A percentile compares a stretch with the other conserved stretches of the same genome.
These are phyloP conservation scores for Sus scrofa DNA, from an alignment of 2,113 vertebrate genomes.

Conservation along the genomic window DNA sequence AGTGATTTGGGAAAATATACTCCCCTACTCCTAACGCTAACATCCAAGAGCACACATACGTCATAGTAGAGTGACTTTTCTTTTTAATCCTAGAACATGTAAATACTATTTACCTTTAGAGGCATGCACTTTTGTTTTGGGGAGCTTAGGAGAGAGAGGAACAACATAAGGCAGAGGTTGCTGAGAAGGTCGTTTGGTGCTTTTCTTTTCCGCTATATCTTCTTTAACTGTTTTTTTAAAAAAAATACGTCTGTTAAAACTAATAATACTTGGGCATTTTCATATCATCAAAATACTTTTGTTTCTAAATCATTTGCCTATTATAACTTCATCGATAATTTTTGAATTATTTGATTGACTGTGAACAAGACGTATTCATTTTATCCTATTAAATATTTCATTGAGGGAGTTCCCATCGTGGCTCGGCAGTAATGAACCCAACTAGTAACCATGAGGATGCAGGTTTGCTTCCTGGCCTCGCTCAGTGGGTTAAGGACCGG, in stretches of 20 bases:
- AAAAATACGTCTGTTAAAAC: conserved; percentile 62
- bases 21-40: not conserved
- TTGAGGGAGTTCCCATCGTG: no score
- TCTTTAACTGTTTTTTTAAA: conserved; percentile 90
- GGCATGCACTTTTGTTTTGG: conserved; percentile 90
- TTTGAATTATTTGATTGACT: conserved; percentile 28
- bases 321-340: conserved; percentile 29
- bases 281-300: conserved; percentile 42
- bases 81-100: not conserved
- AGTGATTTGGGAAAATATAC: conserved; percentile 37
- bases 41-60: conserved; percentile 15
- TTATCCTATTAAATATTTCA: conserved; percentile 35
- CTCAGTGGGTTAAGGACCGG: no score
- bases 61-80: conserved; percentile 24
- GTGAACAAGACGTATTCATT: conserved; percentile 26
- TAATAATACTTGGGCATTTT: conserved; percentile 51
- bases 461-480: no score
- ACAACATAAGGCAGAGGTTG: conserved; percentile 91
- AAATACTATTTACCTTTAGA: conserved; percentile 92
- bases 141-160: conserved; percentile 93
- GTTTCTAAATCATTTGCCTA: conserved; percentile 18
- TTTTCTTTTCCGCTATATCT: conserved; percentile 90
- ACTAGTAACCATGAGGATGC: no score
- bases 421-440: no score
- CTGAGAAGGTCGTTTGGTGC: conserved; percentile 91